Evolutionary conservation across 2,888 invertebrate genomes (phyloP).

Genomic region (Hydrotaea diabolus): DNA sequence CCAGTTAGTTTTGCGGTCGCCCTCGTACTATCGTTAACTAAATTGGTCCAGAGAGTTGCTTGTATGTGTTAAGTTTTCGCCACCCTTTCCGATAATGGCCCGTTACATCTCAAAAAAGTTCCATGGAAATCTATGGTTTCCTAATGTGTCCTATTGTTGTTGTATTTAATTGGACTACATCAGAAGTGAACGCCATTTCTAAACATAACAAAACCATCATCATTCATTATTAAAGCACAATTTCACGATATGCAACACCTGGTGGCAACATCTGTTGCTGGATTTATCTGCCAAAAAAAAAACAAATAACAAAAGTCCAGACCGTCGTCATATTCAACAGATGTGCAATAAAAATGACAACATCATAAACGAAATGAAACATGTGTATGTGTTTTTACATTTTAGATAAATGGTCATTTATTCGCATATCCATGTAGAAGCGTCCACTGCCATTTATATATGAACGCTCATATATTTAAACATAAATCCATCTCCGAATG

Average conservation of each 20-base stretch:
- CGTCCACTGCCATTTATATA: not conserved
- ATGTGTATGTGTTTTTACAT: constrained; percentile 21
- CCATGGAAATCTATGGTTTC: too few species aligned
- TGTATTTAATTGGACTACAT: too few species aligned
- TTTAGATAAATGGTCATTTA: constrained; percentile 49
- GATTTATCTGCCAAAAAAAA: not conserved
- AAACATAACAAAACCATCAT: not conserved
- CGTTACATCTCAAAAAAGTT: too few species aligned
- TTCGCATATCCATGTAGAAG: constrained; percentile 28
- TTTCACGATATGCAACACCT: not conserved
- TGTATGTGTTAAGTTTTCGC: too few species aligned
- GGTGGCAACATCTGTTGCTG: not conserved
- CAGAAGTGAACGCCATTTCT: too few species aligned
- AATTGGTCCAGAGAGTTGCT: too few species aligned
- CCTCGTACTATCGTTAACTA: too few species aligned
- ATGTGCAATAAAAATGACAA: constrained; percentile 4
- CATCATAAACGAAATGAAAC: not conserved
- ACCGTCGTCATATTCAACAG: constrained; percentile 4
- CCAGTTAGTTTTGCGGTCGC: too few species aligned
- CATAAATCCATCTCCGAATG: not conserved
- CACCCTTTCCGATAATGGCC: too few species aligned
- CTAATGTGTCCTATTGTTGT: too few species aligned
- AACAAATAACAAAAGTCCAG: not conserved
- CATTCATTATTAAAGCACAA: not conserved
- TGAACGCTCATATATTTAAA: not conserved